Base-by-base conservation (phyloP, 64 coral and sea anemone genomes). In the Orbicella faveolata region DNA sequence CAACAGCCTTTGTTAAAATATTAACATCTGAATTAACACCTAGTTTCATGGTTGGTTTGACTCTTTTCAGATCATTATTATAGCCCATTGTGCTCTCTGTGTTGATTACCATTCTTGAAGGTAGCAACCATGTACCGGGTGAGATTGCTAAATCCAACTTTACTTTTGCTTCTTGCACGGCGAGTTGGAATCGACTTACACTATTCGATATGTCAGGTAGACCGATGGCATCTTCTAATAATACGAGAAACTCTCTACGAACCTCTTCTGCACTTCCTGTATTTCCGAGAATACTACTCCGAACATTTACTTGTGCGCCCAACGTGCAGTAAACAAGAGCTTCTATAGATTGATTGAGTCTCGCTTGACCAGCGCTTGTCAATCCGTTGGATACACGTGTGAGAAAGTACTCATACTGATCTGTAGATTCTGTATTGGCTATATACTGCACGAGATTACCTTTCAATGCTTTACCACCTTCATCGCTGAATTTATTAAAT, bases 271-370 rank as follows among this genome's bases (percentile, higher is more conserved):
- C 21, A 1, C 44, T 15, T 23, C 87, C 75, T 0, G 25, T 79
- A 63, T 66, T 52, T 1, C 75, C 87, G 30, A 78, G 36, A 61
- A 78, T 89, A n/a, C n/a, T 23, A 0, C 0, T n/a, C 12, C 87
- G 10, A 23, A 75, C 76, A 14, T 89, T 61, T 2, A 89, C 57
- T 79, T 89, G 87, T 2, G 55, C 30, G 9, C 87, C 75, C 4
- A 89, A 20, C 14, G 83, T 33, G 57, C 89, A 83, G 75, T 81
- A 81, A 75, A 90, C 79, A 82, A 73, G 74, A 35, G 78, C 78
- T 35, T 90, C 89, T 2, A 90, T 90, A 6, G n/a, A 36, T 73
- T 80, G 61, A 90, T 90, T 90, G 18, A 90, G 1, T 59, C 89
- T 82, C 20, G 34, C 48, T 19, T 41, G 36, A 41, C 89, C 89